Conservation (phyloP, 2,113 vertebrate species). For the Pachycephala philippinensis region DNA sequence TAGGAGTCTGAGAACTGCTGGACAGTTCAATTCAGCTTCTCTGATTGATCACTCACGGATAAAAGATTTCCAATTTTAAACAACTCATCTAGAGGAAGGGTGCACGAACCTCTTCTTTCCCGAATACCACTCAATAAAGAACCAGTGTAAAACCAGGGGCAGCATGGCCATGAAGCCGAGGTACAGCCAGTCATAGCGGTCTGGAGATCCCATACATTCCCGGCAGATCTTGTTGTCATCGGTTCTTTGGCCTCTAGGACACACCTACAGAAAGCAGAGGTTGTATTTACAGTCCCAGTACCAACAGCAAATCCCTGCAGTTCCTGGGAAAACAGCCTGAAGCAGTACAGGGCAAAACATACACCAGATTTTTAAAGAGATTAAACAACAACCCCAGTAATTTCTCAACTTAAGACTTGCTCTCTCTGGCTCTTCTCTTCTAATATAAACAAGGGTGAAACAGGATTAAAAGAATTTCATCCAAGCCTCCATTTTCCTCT, state of each 20-base stretch:
- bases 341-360: fast-evolving
- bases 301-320: background rate
- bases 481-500: too few species aligned
- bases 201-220: slow-evolving; percentile 81
- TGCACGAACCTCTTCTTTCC: slow-evolving; percentile 91
- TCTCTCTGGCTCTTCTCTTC: background rate
- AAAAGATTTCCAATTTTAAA: background rate
- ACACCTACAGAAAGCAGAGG: slow-evolving; percentile 76
- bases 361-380: background rate
- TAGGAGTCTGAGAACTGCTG: background rate
- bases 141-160: slow-evolving; percentile 94
- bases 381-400: fast-evolving
- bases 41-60: fast-evolving
- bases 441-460: background rate
- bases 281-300: fast-evolving
- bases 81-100: background rate
- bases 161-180: slow-evolving; percentile 98
- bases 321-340: background rate
- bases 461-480: background rate
- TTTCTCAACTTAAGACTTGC: background rate
- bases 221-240: slow-evolving; percentile 85
- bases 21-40: background rate
- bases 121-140: slow-evolving; percentile 98
- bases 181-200: slow-evolving; percentile 96
- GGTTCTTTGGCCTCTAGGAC: slow-evolving; percentile 88